Base-by-base conservation (phyloP, 2,797 vertebrate species). In the Otolemur crassicaudatus region DNA sequence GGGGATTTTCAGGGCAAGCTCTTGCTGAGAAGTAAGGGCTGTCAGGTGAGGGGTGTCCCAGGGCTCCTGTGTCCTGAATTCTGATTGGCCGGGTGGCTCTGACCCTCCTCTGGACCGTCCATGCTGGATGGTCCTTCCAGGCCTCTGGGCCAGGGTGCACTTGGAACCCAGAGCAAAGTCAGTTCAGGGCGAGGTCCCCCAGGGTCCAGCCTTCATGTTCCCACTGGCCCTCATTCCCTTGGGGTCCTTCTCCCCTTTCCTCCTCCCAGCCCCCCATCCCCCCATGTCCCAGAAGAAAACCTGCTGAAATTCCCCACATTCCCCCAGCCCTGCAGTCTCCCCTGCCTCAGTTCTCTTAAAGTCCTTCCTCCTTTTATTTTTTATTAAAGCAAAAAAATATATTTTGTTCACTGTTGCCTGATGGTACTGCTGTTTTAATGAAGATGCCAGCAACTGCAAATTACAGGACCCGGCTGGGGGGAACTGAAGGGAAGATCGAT, bases 251-350 rank as follows among this genome's bases (percentile, higher is more conserved):
- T 8, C 4, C 22, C 13, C 63, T 63, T 58, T 58, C 7, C 0
- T 40, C 7, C 7, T 0, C 2, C 34, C 9, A 10, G 2, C n/a
- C 65, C 76, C 7, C 9, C 49, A 58, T 9, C 46, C 34, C 2
- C 31, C 6, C 5, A 37, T 3, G 10, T 13, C 11, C 40, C 10
- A 10, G 0, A 0, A 12, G 63, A 56, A 17, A n/a, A 34, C 58
- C 34, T 76, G 77, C 17, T 0, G 2, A 75, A 27, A 17, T 22
- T 19, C 29, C 1, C 34, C 31, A 29, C 8, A 4, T 49, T 53
- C 72, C 7, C 7, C 7, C 0, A 0, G 17, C 49, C 29, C 2
- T 5, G 0, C 0, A 20, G 19, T 17, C 29, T 3, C 1, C 61
- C 10, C 16, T 1, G 31, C 49, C 34, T 65, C 9, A 22, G 27